These are phyloP conservation scores for Stichopus horrens DNA, from an alignment of 53 echinoderm and acorn worm genomes.

Conservation along the genomic window DNA sequence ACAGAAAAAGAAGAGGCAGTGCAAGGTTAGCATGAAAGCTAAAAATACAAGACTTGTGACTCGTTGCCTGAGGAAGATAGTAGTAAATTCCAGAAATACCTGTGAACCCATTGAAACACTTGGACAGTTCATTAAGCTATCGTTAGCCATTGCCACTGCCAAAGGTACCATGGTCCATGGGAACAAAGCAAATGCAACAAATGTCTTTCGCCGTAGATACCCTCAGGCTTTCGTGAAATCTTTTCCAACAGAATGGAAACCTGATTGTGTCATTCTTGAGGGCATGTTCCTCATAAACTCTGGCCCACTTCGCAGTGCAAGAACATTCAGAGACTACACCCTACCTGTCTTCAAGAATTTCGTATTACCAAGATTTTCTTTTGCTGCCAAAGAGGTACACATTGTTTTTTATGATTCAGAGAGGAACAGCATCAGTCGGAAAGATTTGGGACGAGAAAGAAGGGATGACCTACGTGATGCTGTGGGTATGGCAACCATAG, in stretches of 20 bases:
- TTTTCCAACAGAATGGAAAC: slow-evolving; percentile 23
- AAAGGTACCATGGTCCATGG: slow-evolving; percentile 42
- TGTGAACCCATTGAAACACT: neutral
- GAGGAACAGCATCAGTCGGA: no score
- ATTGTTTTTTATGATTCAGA: no score
- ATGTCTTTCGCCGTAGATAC: neutral
- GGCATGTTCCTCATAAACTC: slow-evolving; percentile 61
- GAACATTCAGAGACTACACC: slow-evolving; percentile 44
- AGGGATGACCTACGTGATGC: slow-evolving; percentile 42
- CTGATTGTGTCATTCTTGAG: slow-evolving; percentile 51
- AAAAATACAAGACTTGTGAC: slow-evolving; percentile 32
- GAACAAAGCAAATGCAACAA: neutral
- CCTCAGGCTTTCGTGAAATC: neutral
- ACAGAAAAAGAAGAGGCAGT: slow-evolving; percentile 23
- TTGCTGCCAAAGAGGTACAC: no score
- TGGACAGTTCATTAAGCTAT: slow-evolving; percentile 46
- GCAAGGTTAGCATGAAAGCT: slow-evolving; percentile 10
- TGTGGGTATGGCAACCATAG: no score
- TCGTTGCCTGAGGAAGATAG: slow-evolving; percentile 31
- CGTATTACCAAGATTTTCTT: slow-evolving; percentile 8
- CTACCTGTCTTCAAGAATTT: slow-evolving; percentile 17
- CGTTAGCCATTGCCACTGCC: slow-evolving; percentile 49
- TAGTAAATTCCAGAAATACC: slow-evolving; percentile 51
- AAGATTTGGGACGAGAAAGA: slow-evolving; percentile 49
- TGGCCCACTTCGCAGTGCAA: slow-evolving; percentile 24